Conservation (phyloP, 2,113 vertebrate species). For the Coptodon rendalli region DNA sequence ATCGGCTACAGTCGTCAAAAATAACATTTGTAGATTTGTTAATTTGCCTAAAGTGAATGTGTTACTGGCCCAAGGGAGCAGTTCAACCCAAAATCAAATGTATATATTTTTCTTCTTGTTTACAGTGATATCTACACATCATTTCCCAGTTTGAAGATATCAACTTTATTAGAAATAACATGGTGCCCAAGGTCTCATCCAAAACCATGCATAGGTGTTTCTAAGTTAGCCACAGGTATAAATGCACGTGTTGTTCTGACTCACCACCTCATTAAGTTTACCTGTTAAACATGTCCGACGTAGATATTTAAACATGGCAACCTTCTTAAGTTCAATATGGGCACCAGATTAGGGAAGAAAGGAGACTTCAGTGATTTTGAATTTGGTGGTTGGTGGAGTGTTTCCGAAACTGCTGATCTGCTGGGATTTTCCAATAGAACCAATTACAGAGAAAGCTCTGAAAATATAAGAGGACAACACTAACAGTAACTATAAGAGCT, state of each 20-base stretch:
- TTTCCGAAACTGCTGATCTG: not conserved
- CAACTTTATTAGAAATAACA: not conserved
- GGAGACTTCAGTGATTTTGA: not conserved
- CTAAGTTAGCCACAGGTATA: not conserved
- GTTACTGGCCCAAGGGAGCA: not conserved
- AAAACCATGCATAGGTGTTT: not conserved
- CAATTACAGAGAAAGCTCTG: not conserved
- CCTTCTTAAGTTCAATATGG: not conserved
- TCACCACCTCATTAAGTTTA: not conserved
- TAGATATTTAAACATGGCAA: not conserved
- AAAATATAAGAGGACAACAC: not conserved
- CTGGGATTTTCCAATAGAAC: not conserved
- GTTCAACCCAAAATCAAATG: not conserved
- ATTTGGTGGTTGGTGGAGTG: not conserved
- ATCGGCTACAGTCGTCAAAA: not conserved
- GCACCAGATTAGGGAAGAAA: accelerated
- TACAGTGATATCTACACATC: not conserved
- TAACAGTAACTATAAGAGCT: not conserved
- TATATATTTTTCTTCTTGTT: not conserved
- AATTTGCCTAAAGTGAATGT: not conserved
- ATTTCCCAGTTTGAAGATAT: not conserved
- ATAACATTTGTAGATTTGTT: not conserved
- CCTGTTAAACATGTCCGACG: not conserved
- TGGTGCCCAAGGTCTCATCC: not conserved
- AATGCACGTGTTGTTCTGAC: not conserved